Base-by-base conservation (phyloP, 2,888 invertebrate species). In the Loripinus fragilis region DNA sequence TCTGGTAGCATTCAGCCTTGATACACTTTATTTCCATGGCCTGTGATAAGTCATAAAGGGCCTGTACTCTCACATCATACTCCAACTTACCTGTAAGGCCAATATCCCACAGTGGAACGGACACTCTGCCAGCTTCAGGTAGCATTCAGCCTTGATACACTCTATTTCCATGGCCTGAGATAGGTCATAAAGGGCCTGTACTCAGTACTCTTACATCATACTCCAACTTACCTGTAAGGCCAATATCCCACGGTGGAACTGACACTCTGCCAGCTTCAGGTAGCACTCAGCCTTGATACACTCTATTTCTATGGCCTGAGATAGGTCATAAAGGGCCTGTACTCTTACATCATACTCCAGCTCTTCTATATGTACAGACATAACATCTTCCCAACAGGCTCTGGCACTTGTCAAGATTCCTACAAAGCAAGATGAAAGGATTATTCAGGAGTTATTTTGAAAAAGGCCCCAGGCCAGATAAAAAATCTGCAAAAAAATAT, bases 101-200 rank as follows among this genome's bases (percentile, higher is more conserved):
- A 74, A 65, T 7, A 84, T 79, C 0, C 84, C 84, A 12, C 71
- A 25, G 65, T 84, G 84, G 33, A 84, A 84, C 48, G 81, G 79
- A 45, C 77, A 75, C 75, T 76, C 77, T 28, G 79, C 76, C n/a
- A 84, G 55, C 33, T 84, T 77, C n/a, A 79, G 25, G 48, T 70
- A 84, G 41, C 74, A 73, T 38, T 80, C 76, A 0, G 72, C 71
- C 35, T 75, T 76, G 30, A 79, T 52, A 38, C 52, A 42, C 15
- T 71, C 67, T 5, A 81, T 76, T 45, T 81, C 70, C 25, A 84
- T 77, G 30, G 69, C 72, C 38, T 73, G 71, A 10, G 75, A 60
- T 1, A 84, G 45, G 41, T 84, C 81, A 45, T 79, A 74, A 41
- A 76, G 55, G 1, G 73, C 76, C 65, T n/a, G 28, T 77, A 65